These are phyloP conservation scores for Pangasianodon hypophthalmus DNA, from an alignment of 2,113 vertebrate genomes.

Conservation along the genomic window DNA sequence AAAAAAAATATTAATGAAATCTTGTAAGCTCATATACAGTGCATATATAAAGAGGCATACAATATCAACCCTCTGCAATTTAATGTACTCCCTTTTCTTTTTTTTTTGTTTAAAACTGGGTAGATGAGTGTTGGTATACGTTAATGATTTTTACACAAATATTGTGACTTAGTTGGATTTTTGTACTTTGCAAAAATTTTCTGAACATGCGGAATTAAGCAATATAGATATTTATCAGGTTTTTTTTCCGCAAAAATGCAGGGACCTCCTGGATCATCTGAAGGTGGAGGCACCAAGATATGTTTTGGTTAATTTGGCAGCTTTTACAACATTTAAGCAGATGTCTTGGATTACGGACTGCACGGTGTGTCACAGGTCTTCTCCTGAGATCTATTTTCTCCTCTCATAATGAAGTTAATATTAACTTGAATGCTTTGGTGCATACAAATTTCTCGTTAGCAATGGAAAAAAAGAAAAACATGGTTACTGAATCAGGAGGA, in stretches of 20 bases:
- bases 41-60: not conserved
- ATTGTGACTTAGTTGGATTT: not conserved
- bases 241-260: constrained; percentile 32
- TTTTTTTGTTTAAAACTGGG: not conserved
- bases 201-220: not conserved
- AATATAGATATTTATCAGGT: not conserved
- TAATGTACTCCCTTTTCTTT: not conserved
- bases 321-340: not conserved
- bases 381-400: not conserved
- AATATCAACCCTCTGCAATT: not conserved
- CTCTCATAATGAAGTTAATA: not conserved
- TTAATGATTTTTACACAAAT: not conserved
- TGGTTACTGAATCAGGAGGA: not conserved
- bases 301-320: not conserved
- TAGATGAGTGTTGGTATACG: not conserved
- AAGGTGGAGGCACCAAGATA: constrained; percentile 53
- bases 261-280: constrained; percentile 51
- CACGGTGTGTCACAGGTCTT: not conserved
- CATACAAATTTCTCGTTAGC: not conserved
- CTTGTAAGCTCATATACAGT: not conserved
- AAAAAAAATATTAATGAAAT: not conserved
- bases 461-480: not conserved
- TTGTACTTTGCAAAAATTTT: not conserved
- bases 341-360: not conserved
- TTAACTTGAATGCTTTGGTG: not conserved